A percentile compares a stretch with the other conserved stretches of the same genome.
Conservation (phyloP, 2,797 vertebrate genomes). For the Chiloscyllium punctatum region DNA sequence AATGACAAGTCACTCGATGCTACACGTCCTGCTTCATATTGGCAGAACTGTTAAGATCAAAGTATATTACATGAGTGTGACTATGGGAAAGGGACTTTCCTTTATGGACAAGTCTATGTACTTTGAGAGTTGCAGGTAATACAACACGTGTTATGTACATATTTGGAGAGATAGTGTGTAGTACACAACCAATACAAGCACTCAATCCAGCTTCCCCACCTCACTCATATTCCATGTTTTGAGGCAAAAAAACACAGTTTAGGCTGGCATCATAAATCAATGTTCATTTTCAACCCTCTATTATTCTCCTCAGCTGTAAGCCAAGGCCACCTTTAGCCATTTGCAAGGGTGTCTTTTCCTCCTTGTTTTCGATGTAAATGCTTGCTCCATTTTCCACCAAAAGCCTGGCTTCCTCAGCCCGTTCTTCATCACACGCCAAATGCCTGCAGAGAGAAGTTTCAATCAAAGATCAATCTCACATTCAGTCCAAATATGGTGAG, state of each 20-base stretch:
- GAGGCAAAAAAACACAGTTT: not conserved
- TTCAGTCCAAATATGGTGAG: not conserved
- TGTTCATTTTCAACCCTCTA: conserved; percentile 65
- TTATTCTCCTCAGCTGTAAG: conserved; percentile 71
- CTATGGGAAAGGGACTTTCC: not conserved
- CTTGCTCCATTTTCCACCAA: conserved; percentile 88
- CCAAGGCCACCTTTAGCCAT: conserved; percentile 77
- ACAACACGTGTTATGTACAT: not conserved
- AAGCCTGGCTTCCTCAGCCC: conserved; percentile 85
- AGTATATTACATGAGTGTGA: not conserved
- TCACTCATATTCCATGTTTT: not conserved
- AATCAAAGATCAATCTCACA: not conserved
- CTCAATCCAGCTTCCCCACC: not conserved
- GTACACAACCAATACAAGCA: not conserved
- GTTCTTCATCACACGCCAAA: conserved; percentile 91
- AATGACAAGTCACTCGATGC: not conserved
- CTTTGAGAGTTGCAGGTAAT: not conserved
- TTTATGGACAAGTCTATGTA: not conserved
- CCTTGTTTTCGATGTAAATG: conserved; percentile 95
- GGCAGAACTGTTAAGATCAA: not conserved
- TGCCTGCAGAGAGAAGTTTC: conserved; percentile 67
- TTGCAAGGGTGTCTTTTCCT: conserved; percentile 89
- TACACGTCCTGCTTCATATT: not conserved
- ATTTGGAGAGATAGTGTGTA: not conserved
- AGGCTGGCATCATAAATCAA: not conserved